phyloP scores from a whole-genome alignment of 2,888 invertebrate genomes.

The Polymixis lichenea region DNA sequence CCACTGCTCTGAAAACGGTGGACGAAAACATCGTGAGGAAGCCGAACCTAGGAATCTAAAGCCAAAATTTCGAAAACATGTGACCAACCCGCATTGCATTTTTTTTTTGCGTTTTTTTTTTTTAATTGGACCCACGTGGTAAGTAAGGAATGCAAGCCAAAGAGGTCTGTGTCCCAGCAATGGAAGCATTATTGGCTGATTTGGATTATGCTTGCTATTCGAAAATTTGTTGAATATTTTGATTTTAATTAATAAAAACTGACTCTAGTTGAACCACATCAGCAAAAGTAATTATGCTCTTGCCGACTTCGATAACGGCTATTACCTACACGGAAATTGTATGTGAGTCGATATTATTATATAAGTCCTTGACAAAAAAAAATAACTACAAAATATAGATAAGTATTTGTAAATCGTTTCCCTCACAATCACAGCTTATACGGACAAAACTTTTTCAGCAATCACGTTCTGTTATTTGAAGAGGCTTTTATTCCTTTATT shows the following conservation, averaged over 20 bases:
- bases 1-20: too few species aligned
- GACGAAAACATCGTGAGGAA: too few species aligned
- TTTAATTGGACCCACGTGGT: too few species aligned
- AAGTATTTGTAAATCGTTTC: constrained; percentile 12
- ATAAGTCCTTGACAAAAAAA: background rate
- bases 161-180: too few species aligned
- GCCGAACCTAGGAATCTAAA: too few species aligned
- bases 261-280: background rate
- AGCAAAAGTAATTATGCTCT: background rate
- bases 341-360: background rate
- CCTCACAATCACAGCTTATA: constrained; percentile 1
- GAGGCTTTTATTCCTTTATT: background rate
- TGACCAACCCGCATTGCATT: too few species aligned
- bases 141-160: too few species aligned
- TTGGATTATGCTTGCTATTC: too few species aligned
- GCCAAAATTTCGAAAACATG: too few species aligned
- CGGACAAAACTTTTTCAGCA: constrained; percentile 14
- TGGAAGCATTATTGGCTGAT: too few species aligned
- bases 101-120: too few species aligned
- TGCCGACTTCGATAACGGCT: background rate
- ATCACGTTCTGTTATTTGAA: constrained; percentile 26
- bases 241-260: background rate
- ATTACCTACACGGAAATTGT: background rate
- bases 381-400: background rate
- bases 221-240: background rate